Evolutionary conservation across 2,888 invertebrate species (phyloP).

Genomic region (Branchellion lobata): DNA sequence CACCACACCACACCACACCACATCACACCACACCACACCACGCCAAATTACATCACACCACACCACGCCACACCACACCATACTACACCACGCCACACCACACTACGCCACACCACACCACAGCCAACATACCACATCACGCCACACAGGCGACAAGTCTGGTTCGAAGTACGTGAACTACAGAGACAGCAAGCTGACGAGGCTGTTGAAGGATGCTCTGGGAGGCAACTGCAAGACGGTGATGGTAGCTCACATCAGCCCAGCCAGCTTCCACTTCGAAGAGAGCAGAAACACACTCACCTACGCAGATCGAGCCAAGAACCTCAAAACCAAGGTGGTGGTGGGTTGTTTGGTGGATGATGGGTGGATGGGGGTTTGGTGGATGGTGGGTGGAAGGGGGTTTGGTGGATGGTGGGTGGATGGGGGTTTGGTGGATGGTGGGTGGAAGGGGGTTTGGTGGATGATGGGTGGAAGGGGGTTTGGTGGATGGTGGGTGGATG

Average conservation of each 20-base stretch:
- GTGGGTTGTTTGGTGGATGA: background rate
- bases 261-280: constrained; percentile 78
- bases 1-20: too few relatives aligned
- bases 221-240: constrained; percentile 87
- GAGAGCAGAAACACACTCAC: constrained; percentile 89
- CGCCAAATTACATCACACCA: too few relatives aligned
- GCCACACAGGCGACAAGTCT: constrained; percentile 52
- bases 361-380: background rate
- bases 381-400: background rate
- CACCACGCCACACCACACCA: too few relatives aligned
- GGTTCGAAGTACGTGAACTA: constrained; percentile 79
- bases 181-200: constrained; percentile 89
- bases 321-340: constrained; percentile 83
- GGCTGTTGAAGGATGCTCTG: constrained; percentile 70
- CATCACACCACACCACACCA: too few relatives aligned
- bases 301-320: constrained; percentile 88
- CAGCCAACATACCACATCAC: background rate
- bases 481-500: too few relatives aligned
- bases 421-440: background rate
- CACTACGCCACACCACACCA: too few relatives aligned
- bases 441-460: background rate
- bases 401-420: background rate
- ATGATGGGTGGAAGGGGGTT: background rate
- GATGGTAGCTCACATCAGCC: constrained; percentile 93
- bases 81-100: too few relatives aligned